Conservation (phyloP, 2,888 invertebrate genomes). For the Lissonota sp. region DNA sequence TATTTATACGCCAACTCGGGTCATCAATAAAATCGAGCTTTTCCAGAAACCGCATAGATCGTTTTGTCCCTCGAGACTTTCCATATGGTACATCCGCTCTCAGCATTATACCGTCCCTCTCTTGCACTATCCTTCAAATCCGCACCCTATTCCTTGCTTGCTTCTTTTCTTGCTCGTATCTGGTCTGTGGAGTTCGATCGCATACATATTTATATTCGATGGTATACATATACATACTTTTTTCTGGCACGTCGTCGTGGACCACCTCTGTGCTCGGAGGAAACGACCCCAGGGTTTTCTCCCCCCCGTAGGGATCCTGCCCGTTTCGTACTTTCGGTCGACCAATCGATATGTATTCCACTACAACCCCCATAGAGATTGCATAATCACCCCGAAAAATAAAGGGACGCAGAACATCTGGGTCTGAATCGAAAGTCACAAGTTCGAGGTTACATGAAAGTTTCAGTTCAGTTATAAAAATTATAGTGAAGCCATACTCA, state of each 20-base stretch:
- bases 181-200: background rate
- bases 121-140: background rate
- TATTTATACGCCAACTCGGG: constrained; percentile 18
- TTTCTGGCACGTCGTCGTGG: background rate
- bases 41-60: background rate
- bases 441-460: too few species aligned
- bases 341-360: too few species aligned
- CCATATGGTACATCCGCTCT: constrained; percentile 2
- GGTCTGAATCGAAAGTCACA: too few species aligned
- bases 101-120: constrained; percentile 6
- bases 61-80: constrained; percentile 24
- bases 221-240: background rate
- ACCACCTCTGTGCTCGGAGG: background rate
- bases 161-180: background rate
- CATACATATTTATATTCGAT: background rate
- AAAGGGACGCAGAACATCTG: background rate
- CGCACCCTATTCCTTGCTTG: background rate
- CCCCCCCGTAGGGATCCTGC: too few species aligned
- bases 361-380: too few species aligned
- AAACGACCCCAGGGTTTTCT: constrained; percentile 1
- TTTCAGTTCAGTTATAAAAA: too few species aligned
- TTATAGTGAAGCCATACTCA: too few species aligned
- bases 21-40: constrained; percentile 52
- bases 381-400: background rate
- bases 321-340: too few species aligned